Conservation (phyloP, 2,797 vertebrate species). For the Antennarius maculatus region DNA sequence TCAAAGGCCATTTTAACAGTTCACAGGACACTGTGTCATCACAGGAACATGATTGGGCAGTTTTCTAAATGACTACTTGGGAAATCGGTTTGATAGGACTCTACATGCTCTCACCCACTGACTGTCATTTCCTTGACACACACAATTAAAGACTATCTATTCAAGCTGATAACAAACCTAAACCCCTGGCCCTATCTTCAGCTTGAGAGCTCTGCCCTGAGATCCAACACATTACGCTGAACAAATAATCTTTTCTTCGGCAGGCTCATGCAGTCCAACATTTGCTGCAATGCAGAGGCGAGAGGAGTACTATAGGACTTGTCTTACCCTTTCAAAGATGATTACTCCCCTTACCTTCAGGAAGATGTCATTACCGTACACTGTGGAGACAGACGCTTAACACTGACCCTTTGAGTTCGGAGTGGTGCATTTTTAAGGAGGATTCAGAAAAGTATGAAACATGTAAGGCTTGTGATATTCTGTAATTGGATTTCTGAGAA, state of each 20-base stretch:
- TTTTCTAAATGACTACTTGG: slow-evolving; percentile 43
- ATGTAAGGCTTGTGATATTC: slow-evolving; percentile 84
- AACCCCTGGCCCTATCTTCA: slow-evolving; percentile 51
- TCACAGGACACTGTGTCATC: slow-evolving; percentile 42
- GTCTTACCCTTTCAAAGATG: slow-evolving; percentile 60
- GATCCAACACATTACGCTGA: slow-evolving; percentile 51
- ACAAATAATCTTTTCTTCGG: slow-evolving; percentile 64
- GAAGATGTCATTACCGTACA: slow-evolving; percentile 33
- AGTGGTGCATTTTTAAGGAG: slow-evolving; percentile 70
- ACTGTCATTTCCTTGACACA: slow-evolving; percentile 63
- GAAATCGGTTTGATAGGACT: slow-evolving; percentile 56
- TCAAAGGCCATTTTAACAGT: slow-evolving; percentile 28
- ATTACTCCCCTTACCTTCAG: slow-evolving; percentile 55
- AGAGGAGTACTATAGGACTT: slow-evolving; percentile 42
- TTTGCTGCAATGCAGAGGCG: slow-evolving; percentile 79
- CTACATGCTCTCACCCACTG: slow-evolving; percentile 29
- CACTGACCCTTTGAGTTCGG: slow-evolving; percentile 59
- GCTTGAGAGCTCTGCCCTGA: slow-evolving; percentile 43
- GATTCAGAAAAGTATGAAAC: slow-evolving; percentile 80
- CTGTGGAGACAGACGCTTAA: slow-evolving; percentile 47
- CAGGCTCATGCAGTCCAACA: slow-evolving; percentile 50
- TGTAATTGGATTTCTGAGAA: slow-evolving; percentile 87
- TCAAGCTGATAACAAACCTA: slow-evolving; percentile 58
- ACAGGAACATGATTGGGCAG: slow-evolving; percentile 37
- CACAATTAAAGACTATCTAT: slow-evolving; percentile 74